These are phyloP conservation scores for Apeira syringaria DNA, from an alignment of 2,888 invertebrate genomes.

Conservation along the genomic window DNA sequence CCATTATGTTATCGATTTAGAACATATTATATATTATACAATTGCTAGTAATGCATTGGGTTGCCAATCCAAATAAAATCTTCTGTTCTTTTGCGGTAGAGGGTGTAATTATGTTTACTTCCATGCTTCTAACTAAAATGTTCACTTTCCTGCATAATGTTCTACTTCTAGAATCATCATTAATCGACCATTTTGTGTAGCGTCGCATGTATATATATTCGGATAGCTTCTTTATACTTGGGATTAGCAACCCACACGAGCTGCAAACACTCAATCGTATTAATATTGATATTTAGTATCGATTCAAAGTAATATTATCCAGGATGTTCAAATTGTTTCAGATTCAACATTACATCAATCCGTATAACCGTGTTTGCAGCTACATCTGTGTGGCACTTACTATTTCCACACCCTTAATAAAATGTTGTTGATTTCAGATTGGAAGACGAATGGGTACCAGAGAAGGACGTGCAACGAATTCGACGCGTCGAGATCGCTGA, in stretches of 20 bases:
- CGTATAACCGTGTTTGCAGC: conserved; percentile 70
- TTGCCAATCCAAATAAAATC: conserved; percentile 50
- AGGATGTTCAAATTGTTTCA: conserved; percentile 12
- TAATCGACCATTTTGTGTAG: conserved; percentile 11
- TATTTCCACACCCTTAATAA: conserved; percentile 15
- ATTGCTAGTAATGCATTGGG: conserved; percentile 39
- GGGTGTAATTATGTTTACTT: conserved; percentile 3
- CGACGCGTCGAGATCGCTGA: conserved; percentile 84
- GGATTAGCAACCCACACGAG: conserved; percentile 66
- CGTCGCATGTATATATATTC: conserved; percentile 23
- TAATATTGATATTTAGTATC: not conserved
- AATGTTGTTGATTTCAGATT: conserved; percentile 81
- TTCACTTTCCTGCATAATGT: not conserved
- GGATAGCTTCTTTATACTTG: conserved; percentile 22
- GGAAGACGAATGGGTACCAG: conserved; percentile 94
- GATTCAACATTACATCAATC: conserved; percentile 15
- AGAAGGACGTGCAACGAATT: conserved; percentile 86
- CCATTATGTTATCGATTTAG: not conserved
- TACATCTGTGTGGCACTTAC: conserved; percentile 64
- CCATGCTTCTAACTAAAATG: not conserved
- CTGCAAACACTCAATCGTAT: conserved; percentile 73
- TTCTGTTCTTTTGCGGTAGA: conserved; percentile 7
- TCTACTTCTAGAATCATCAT: not conserved
- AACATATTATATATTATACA: not conserved
- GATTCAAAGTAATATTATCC: not conserved